phyloP scores from a whole-genome alignment of 64 coral and sea anemone species.

The Pachyseris speciosa region DNA sequence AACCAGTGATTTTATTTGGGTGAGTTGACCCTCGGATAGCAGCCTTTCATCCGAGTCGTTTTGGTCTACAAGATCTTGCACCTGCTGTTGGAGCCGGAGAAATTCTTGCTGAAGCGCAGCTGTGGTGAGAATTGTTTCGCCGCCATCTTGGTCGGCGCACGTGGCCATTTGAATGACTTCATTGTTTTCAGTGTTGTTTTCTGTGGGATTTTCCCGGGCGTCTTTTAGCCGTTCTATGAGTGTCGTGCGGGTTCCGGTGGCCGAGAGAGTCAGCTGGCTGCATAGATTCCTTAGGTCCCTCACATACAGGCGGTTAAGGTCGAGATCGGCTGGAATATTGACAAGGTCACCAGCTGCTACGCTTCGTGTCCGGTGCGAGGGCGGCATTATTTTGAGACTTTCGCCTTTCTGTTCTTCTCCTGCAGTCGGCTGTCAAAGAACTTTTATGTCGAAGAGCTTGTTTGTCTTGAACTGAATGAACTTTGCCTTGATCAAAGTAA shows the following conservation, averaged over 20 bases:
- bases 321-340: neutral
- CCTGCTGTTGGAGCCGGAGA: neutral
- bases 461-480: neutral
- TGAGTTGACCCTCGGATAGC: neutral
- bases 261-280: neutral
- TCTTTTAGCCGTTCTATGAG: neutral
- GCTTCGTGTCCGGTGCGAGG: neutral
- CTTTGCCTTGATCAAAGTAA: no score
- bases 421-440: neutral
- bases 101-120: neutral
- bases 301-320: neutral
- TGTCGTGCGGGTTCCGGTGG: neutral
- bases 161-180: no score
- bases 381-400: neutral
- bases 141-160: no score
- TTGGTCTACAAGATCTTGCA: neutral
- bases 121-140: no score
- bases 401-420: no score
- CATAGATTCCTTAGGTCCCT: neutral
- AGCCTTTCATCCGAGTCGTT: neutral
- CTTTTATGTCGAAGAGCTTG: neutral
- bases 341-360: neutral
- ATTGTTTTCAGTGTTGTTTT: no score
- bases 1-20: neutral
- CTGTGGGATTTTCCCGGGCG: neutral